A percentile compares a stretch with the other conserved stretches of the same genome.
Evolutionary conservation across 2,888 invertebrate species (phyloP).

Genomic region (Drosophila eohydei): DNA sequence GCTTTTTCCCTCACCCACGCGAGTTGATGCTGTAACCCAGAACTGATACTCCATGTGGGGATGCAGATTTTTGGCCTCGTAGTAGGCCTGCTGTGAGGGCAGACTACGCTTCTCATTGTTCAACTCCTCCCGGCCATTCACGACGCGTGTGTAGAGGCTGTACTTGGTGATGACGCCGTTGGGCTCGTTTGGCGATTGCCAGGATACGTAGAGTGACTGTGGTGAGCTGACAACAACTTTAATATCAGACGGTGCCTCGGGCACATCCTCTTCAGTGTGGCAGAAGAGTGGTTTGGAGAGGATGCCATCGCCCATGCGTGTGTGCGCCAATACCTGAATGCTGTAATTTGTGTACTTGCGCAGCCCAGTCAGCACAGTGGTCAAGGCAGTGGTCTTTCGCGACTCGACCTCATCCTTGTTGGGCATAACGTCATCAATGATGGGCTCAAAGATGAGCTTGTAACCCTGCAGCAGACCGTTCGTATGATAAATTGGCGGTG

Average conservation of each 20-base stretch:
- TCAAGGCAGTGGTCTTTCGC: conserved; percentile 89
- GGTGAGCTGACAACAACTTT: conserved; percentile 91
- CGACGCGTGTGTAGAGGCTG: conserved; percentile 89
- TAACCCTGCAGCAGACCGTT: conserved; percentile 92
- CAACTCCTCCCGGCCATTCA: conserved; percentile 89
- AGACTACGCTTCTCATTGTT: conserved; percentile 89
- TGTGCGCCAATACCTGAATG: conserved; percentile 91
- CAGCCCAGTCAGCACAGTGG: conserved; percentile 89
- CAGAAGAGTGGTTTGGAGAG: conserved; percentile 89
- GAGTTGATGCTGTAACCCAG: conserved; percentile 91
- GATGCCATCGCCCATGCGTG: conserved; percentile 91
- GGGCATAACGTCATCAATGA: conserved; percentile 86
- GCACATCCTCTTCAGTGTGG: conserved; percentile 92
- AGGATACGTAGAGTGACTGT: conserved; percentile 91
- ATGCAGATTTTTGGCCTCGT: conserved; percentile 89
- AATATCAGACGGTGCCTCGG: conserved; percentile 91
- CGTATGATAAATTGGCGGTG: conserved; percentile 89
- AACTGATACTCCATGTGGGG: conserved; percentile 91
- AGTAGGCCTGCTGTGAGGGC: conserved; percentile 88
- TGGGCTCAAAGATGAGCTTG: conserved; percentile 89
- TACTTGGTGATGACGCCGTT: conserved; percentile 92
- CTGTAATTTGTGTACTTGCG: conserved; percentile 93
- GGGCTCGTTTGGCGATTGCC: conserved; percentile 90
- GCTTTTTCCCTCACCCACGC: conserved; percentile 91
- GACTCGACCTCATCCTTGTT: conserved; percentile 87